phyloP scores from a whole-genome alignment of 2,888 invertebrate species.

The Thysanoteuthis rhombus region DNA sequence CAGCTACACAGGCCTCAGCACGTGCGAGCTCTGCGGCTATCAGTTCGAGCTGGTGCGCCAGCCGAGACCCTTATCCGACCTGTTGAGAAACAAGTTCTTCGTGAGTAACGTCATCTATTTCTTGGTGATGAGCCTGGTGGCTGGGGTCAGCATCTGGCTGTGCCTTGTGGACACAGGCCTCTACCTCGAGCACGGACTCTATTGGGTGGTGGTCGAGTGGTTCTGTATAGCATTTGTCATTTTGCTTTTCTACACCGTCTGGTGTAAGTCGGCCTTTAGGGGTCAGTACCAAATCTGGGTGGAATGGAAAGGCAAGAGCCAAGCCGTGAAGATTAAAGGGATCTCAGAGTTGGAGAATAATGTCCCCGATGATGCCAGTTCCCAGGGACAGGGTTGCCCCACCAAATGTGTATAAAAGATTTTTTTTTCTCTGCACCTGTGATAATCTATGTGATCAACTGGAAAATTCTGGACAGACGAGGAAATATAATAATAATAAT shows the following conservation, averaged over 20 bases:
- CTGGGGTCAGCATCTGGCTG: constrained; percentile 70
- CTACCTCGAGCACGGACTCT: constrained; percentile 34
- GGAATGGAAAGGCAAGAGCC: background rate
- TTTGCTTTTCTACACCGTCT: background rate
- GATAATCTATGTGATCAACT: background rate
- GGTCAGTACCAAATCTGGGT: background rate
- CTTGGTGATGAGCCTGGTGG: constrained; percentile 73
- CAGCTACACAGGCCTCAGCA: constrained; percentile 76
- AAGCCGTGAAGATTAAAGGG: background rate
- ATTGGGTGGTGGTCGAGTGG: background rate
- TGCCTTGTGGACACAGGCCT: constrained; percentile 69
- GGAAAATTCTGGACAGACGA: background rate
- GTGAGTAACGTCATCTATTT: constrained; percentile 72
- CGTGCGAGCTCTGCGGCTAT: constrained; percentile 80
- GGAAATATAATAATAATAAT: too few species aligned
- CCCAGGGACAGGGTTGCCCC: background rate
- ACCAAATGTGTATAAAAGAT: background rate
- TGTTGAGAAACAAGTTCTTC: constrained; percentile 68
- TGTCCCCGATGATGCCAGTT: background rate
- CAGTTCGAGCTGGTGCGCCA: constrained; percentile 75
- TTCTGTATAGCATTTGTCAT: background rate
- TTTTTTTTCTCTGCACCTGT: too few species aligned
- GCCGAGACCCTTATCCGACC: constrained; percentile 68
- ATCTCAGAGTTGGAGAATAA: background rate
- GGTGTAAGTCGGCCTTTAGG: background rate